Percentiles rank a stretch among this genome's conserved stretches.
Conservation (phyloP, 2,797 vertebrate genomes). For the Thunnus albacares region DNA sequence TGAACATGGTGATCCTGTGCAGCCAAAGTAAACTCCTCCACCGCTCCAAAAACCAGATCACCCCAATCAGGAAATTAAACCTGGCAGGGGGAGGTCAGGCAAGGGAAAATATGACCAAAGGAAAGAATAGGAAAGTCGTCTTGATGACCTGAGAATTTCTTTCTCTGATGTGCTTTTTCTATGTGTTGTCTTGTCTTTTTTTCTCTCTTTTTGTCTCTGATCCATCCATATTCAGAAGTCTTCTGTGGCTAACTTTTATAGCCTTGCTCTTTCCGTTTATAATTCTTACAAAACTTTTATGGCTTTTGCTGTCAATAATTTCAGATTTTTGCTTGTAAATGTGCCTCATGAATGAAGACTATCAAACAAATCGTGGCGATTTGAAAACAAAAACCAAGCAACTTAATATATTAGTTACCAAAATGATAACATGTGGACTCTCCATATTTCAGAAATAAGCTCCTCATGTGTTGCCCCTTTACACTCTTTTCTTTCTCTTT, state of each 20-base stretch:
- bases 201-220: conserved; percentile 15
- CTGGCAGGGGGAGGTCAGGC: conserved; percentile 57
- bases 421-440: conserved; percentile 12
- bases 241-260: neutral
- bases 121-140: conserved; percentile 45
- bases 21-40: conserved; percentile 74
- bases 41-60: conserved; percentile 64
- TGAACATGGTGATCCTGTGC: conserved; percentile 26
- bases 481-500: neutral
- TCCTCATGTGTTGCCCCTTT: neutral
- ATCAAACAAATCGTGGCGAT: neutral
- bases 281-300: neutral
- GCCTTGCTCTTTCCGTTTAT: neutral
- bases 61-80: conserved; percentile 73
- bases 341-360: neutral
- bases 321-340: neutral
- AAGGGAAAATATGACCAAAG: conserved; percentile 69
- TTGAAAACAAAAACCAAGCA: neutral
- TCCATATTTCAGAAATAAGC: neutral
- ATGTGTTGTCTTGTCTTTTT: neutral
- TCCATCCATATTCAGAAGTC: neutral
- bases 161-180: neutral
- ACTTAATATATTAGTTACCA: neutral
- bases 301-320: neutral
- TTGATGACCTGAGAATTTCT: conserved; percentile 42